Evolutionary conservation across 2,888 invertebrate species (phyloP).

Genomic region (Eupithecia centaureata): DNA sequence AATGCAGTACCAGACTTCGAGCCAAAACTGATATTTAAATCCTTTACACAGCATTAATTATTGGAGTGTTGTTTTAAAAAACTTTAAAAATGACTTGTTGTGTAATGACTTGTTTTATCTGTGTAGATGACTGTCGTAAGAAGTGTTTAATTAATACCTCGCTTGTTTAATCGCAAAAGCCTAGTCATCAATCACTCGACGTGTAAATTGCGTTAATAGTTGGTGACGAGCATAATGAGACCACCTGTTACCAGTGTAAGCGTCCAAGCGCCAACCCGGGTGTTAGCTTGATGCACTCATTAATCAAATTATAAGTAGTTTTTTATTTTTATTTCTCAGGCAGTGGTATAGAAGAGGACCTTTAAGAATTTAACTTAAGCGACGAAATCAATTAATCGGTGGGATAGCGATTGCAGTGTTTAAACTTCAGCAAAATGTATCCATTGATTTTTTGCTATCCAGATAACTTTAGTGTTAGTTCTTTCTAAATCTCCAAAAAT

Average conservation of each 20-base stretch:
- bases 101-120: no score
- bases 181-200: conserved; percentile 44
- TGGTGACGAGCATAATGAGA: conserved; percentile 53
- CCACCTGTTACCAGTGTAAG: conserved; percentile 58
- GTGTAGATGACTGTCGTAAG: background rate
- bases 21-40: no score
- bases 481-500: conserved; percentile 30
- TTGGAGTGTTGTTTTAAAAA: no score
- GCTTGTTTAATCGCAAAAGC: background rate
- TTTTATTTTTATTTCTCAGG: background rate
- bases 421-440: background rate
- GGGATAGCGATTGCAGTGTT: background rate
- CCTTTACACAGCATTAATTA: no score
- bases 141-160: background rate
- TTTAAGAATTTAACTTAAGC: background rate
- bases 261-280: conserved; percentile 47
- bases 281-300: conserved; percentile 45
- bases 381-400: background rate
- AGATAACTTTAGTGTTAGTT: conserved; percentile 33
- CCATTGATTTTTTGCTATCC: conserved; percentile 26
- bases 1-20: no score
- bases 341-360: background rate
- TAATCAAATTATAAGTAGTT: conserved; percentile 25
- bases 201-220: conserved; percentile 45
- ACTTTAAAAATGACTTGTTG: no score